phyloP scores from a whole-genome alignment of 2,888 invertebrate genomes.

The Meliscaeva auricollis region DNA sequence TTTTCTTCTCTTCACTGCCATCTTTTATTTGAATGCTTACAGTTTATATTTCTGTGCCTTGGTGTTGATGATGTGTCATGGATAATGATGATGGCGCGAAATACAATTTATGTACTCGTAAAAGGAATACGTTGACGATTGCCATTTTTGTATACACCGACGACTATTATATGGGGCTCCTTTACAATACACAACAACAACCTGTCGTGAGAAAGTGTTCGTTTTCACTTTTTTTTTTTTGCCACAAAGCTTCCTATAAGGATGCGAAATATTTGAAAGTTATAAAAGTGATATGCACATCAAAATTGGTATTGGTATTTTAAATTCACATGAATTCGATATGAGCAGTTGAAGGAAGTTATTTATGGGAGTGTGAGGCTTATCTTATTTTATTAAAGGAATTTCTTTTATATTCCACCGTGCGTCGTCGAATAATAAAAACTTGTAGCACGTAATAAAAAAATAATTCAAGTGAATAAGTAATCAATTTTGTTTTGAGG shows the following conservation, averaged over 20 bases:
- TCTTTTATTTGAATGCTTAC: slow-evolving; percentile 35
- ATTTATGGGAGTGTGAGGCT: not conserved
- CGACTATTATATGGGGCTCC: not conserved
- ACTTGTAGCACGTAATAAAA: no score
- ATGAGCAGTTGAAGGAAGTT: slow-evolving; percentile 13
- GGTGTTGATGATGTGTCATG: slow-evolving; percentile 60
- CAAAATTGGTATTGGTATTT: slow-evolving; percentile 6
- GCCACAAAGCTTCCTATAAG: slow-evolving; percentile 9
- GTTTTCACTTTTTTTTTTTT: slow-evolving; percentile 20
- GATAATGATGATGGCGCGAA: slow-evolving; percentile 57
- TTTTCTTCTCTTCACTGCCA: not conserved
- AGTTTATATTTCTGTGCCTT: slow-evolving; percentile 30
- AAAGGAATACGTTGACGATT: slow-evolving; percentile 52
- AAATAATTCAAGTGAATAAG: no score
- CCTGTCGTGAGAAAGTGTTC: slow-evolving; percentile 20
- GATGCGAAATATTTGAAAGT: slow-evolving; percentile 19
- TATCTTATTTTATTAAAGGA: not conserved
- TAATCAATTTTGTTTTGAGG: no score
- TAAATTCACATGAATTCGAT: slow-evolving; percentile 21
- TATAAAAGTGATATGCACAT: slow-evolving; percentile 4
- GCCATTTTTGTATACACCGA: slow-evolving; percentile 37
- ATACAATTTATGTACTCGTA: slow-evolving; percentile 54
- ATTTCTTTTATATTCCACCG: not conserved
- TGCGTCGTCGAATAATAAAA: no score
- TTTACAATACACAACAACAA: slow-evolving; percentile 1